Evolutionary conservation across 2,797 vertebrate species (phyloP).

Genomic region (Cacajao melanocephalus): DNA sequence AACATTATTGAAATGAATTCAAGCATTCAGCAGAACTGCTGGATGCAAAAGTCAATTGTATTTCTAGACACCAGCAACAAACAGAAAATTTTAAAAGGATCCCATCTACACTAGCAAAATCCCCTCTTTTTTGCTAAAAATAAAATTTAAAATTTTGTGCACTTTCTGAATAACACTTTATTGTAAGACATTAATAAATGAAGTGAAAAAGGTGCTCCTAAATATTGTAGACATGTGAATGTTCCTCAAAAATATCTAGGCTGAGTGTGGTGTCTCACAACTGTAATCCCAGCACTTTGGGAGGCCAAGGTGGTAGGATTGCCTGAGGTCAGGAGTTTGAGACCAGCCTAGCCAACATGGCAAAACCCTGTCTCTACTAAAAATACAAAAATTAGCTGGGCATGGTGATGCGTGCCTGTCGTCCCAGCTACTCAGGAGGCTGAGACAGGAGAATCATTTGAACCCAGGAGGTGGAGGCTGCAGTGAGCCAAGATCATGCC

Average conservation of each 20-base stretch:
- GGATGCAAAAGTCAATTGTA: neutral
- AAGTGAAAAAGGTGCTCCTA: neutral
- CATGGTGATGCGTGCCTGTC: too few relatives aligned
- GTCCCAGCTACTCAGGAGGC: too few relatives aligned
- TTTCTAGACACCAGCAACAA: neutral
- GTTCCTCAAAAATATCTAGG: neutral
- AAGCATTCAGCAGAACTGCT: too few relatives aligned
- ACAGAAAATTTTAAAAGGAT: neutral
- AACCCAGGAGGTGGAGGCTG: too few relatives aligned
- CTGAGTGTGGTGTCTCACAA: rapidly evolving
- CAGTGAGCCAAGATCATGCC: too few relatives aligned
- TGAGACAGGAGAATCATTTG: too few relatives aligned
- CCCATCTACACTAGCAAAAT: neutral
- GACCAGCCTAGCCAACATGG: too few relatives aligned
- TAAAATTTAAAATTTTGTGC: neutral
- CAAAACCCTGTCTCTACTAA: too few relatives aligned
- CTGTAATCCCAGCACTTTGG: too few relatives aligned
- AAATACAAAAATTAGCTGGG: too few relatives aligned
- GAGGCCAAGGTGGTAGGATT: too few relatives aligned
- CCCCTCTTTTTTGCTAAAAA: neutral
- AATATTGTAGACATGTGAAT: neutral
- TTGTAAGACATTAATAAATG: neutral
- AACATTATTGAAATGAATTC: neutral
- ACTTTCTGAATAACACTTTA: neutral
- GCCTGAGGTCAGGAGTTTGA: too few relatives aligned